Percentiles rank a stretch among this genome's conserved stretches.
phyloP scores from a whole-genome alignment of 2,888 invertebrate species.

The Macrosiphum euphorbiae region DNA sequence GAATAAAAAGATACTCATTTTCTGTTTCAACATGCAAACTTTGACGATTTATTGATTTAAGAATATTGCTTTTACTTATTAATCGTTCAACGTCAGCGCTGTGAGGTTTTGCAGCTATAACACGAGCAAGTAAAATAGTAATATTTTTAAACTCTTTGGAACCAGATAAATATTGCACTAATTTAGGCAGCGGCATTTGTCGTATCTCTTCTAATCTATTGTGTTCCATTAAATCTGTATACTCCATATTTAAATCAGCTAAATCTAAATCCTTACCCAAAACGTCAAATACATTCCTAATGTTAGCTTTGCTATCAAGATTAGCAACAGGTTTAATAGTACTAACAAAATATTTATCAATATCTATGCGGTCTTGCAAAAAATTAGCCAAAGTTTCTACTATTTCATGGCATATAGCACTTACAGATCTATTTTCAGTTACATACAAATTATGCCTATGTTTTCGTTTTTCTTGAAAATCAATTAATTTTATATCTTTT shows the following conservation, averaged over 20 bases:
- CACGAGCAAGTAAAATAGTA: too few species aligned
- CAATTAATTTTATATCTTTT: neutral
- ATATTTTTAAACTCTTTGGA: too few species aligned
- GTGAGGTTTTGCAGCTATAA: too few species aligned
- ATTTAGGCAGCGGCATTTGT: neutral
- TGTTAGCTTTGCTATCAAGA: neutral
- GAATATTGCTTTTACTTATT: too few species aligned
- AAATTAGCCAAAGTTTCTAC: neutral
- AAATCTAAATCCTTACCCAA: constrained; percentile 41
- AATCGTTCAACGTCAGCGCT: too few species aligned
- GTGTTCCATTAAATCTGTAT: neutral
- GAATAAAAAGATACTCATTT: neutral
- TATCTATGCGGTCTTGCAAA: constrained; percentile 13
- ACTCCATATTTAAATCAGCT: neutral
- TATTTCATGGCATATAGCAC: constrained; percentile 29
- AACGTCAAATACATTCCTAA: constrained; percentile 18
- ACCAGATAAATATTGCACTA: too few species aligned
- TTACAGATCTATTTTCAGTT: constrained; percentile 28
- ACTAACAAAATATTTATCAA: constrained; percentile 32
- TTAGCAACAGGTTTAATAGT: constrained; percentile 27
- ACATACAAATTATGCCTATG: constrained; percentile 9
- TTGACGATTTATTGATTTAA: too few species aligned
- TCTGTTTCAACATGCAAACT: too few species aligned
- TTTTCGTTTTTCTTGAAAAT: constrained; percentile 24
- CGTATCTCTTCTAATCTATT: neutral